Percentiles rank a stretch among this genome's conserved stretches.
These are phyloP conservation scores for Liparis tanakae DNA, from an alignment of 2,797 vertebrate species.

Conservation along the genomic window DNA sequence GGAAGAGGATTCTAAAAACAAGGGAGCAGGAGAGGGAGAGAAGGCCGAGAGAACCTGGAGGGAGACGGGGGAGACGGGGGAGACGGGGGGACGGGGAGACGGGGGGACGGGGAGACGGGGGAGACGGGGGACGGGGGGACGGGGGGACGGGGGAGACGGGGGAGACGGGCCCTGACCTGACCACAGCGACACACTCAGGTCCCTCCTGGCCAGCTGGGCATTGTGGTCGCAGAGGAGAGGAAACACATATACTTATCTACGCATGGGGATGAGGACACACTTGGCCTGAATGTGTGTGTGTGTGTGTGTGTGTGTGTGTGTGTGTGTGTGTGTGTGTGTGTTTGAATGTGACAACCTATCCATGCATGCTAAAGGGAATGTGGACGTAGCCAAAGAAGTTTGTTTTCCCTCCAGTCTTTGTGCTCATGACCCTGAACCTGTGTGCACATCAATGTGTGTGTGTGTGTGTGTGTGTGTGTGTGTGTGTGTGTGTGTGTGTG, in stretches of 20 bases:
- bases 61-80: constrained; percentile 62
- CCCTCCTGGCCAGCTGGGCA: constrained; percentile 78
- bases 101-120: constrained; percentile 59
- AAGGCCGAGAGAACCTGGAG: constrained; percentile 49
- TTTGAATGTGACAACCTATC: constrained; percentile 60
- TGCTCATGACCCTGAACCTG: constrained; percentile 61
- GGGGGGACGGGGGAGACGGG: constrained; percentile 61
- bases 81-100: constrained; percentile 61
- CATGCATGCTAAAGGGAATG: constrained; percentile 63
- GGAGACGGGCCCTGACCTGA: constrained; percentile 77
- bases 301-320: background rate
- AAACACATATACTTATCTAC: constrained; percentile 81
- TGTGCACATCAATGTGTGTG: constrained; percentile 70
- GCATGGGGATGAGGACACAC: constrained; percentile 82
- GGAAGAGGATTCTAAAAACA: constrained; percentile 65
- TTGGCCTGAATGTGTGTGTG: constrained; percentile 68
- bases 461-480: background rate
- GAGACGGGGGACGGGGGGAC: no score
- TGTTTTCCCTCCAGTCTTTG: constrained; percentile 69
- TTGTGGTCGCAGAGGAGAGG: constrained; percentile 74
- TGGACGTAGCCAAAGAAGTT: constrained; percentile 67
- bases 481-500: constrained; percentile 2
- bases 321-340: constrained; percentile 23
- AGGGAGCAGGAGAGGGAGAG: constrained; percentile 60
- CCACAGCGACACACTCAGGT: constrained; percentile 81